Conservation (phyloP, 2,797 vertebrate genomes). For the Alosa sapidissima region DNA sequence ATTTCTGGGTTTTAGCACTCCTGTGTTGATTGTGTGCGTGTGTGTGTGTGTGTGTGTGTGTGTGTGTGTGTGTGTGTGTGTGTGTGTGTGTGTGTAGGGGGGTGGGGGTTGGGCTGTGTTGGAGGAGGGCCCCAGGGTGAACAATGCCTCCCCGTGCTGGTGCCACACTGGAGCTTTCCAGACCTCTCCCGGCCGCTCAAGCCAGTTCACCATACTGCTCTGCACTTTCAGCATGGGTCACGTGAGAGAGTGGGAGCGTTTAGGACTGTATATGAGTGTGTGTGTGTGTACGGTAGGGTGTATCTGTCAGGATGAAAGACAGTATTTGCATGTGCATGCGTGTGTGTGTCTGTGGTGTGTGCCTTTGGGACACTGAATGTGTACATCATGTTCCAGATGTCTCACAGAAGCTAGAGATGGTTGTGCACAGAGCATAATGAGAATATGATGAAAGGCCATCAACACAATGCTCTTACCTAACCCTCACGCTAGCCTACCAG, state of each 20-base stretch:
- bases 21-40: constrained; percentile 1
- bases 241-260: background rate
- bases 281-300: background rate
- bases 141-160: background rate
- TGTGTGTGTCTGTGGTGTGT: constrained; percentile 13
- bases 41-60: too few relatives aligned
- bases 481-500: background rate
- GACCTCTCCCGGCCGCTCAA: constrained; percentile 7
- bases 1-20: background rate
- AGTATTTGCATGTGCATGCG: background rate
- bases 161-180: constrained; percentile 22
- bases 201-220: constrained; percentile 2
- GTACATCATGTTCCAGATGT: constrained; percentile 60
- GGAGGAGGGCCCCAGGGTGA: background rate
- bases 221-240: background rate
- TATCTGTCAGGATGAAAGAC: background rate
- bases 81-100: too few relatives aligned
- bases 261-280: too few relatives aligned
- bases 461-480: constrained; percentile 17
- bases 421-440: constrained; percentile 27
- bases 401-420: constrained; percentile 57
- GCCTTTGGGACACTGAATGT: constrained; percentile 57
- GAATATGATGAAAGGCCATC: constrained; percentile 32
- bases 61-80: background rate
- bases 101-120: background rate